Conservation (phyloP, 2,797 vertebrate species). For the Tapera naevia region DNA sequence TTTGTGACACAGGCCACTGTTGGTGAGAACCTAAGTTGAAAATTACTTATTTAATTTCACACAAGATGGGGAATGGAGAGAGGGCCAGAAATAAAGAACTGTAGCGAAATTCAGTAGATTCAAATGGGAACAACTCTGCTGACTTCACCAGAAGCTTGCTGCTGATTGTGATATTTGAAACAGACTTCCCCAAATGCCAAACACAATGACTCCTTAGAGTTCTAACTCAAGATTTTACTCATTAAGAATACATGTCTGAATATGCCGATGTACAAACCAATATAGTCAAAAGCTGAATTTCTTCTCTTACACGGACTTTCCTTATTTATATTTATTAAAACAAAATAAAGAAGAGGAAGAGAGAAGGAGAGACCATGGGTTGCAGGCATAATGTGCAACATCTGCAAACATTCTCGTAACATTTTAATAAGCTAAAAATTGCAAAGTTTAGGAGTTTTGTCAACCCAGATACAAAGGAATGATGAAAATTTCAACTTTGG, state of each 20-base stretch:
- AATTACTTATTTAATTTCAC: slow-evolving; percentile 45
- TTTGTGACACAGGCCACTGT: slow-evolving; percentile 36
- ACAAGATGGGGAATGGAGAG: background rate
- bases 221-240: slow-evolving; percentile 32
- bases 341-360: background rate
- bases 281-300: background rate
- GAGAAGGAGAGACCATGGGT: background rate
- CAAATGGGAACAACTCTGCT: slow-evolving; percentile 16
- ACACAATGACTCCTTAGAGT: slow-evolving; percentile 7
- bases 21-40: slow-evolving; percentile 43
- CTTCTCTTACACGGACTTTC: background rate
- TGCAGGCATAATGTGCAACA: background rate
- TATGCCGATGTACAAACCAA: background rate
- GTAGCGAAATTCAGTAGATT: slow-evolving; percentile 28
- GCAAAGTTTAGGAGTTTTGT: background rate
- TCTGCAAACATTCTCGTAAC: background rate
- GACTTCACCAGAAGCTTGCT: background rate
- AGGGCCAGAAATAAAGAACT: background rate
- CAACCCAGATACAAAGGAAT: background rate
- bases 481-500: background rate
- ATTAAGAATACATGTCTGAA: background rate
- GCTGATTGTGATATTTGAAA: slow-evolving; percentile 27
- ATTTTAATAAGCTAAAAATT: background rate
- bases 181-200: background rate
- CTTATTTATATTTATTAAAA: background rate